Evolutionary conservation across 2,797 vertebrate species (phyloP), one percentile per base, ranked within the genome.

Genomic region (Intellagama lesueurii): DNA sequence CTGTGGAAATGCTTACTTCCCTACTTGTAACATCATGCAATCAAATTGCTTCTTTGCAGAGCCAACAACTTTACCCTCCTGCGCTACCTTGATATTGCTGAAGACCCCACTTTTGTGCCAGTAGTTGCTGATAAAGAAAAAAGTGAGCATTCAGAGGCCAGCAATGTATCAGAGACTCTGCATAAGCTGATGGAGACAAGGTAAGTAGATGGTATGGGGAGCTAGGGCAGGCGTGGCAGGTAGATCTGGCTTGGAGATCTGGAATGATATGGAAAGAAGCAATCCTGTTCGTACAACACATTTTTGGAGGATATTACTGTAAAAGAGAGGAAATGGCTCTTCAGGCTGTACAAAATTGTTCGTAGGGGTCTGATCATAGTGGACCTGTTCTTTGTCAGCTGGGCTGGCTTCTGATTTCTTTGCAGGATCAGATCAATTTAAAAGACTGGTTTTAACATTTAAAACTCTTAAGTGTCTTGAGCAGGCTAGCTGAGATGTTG

Each of bases 91-190:
- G 94, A 95, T 92, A 95, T 96, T 91, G 84, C 64, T 0, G 95
- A 96, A 91, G 95, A 96, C 88, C 96, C 96, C 84, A 95, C 94
- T 0, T 96, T 96, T 85, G 44, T 94, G 83, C 95, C 95, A 0
- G 92, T 94, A 81, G 95, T 95, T 89, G 90, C 88, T 90, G 93
- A 89, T 0, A 93, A 88, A 40, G 26, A 56, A 90, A n/a, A 22
- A 0, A 90, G 88, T 87, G 91, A 93, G n/a, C 30, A 85, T 5
- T 66, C 76, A 86, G 92, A 91, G 9, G 47, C 88, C 85, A 26
- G 88, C 92, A 94, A 56, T 86, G 83, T 89, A 88, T 90, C 0
- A 0, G 91, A 93, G 64, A 3, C 94, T 87, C 85, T 95, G 0
- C 5, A 87, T 81, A 90, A 93, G 77, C 90, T 96, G 93, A 19